These are phyloP conservation scores for Leptinotarsa tumamoca DNA, from an alignment of 2,888 invertebrate genomes.

Conservation along the genomic window DNA sequence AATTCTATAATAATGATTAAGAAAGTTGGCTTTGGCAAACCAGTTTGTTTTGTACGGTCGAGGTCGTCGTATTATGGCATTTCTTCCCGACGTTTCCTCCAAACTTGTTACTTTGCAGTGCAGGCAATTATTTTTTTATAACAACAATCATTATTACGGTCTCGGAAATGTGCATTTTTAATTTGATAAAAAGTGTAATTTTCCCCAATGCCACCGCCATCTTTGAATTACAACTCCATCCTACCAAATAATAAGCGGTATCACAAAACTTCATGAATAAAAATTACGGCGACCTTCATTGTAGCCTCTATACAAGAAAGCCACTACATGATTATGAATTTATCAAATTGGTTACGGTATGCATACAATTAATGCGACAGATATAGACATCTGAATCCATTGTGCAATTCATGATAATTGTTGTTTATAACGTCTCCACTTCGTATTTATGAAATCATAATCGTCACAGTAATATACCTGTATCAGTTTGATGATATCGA, in stretches of 20 bases:
- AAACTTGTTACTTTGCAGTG: no score
- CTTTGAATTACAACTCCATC: no score
- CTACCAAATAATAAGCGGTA: background rate
- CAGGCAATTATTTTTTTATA: no score
- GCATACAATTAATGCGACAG: background rate
- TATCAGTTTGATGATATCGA: background rate
- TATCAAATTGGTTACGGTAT: background rate
- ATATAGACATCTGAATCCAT: background rate
- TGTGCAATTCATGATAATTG: slow-evolving; percentile 4
- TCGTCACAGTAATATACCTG: background rate
- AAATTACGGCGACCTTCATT: background rate
- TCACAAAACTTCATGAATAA: background rate
- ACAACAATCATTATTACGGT: no score
- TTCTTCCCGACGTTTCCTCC: no score
- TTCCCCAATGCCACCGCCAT: no score
- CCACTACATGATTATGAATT: background rate
- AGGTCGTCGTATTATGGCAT: no score
- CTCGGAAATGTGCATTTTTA: no score
- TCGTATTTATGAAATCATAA: background rate
- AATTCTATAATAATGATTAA: no score
- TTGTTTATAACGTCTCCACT: slow-evolving; percentile 6
- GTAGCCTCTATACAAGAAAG: background rate
- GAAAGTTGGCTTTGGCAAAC: no score
- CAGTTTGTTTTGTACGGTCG: no score
- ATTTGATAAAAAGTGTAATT: no score